Evolutionary conservation across 2,888 invertebrate genomes (phyloP).

Genomic region (Alsophila aescularia): DNA sequence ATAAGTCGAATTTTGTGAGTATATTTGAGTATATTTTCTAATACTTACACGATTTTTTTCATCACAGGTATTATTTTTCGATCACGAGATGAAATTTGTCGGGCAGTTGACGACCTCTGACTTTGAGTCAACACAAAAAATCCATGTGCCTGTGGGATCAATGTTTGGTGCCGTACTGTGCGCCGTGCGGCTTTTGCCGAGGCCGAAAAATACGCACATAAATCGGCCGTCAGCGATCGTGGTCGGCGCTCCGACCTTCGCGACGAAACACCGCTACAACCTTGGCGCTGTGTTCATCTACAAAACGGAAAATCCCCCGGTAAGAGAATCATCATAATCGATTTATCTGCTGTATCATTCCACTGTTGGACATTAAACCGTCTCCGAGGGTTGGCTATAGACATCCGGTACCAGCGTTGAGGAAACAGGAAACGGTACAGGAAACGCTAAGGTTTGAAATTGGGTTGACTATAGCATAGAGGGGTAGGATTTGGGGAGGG

Average conservation of each 20-base stretch:
- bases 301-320: conserved; percentile 13
- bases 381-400: too few species aligned
- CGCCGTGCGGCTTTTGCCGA: conserved; percentile 62
- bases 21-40: too few species aligned
- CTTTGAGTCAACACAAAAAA: background rate
- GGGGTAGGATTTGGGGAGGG: too few species aligned
- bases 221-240: conserved; percentile 80
- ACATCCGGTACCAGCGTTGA: too few species aligned
- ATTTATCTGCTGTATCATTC: too few species aligned
- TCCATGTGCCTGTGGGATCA: conserved; percentile 67
- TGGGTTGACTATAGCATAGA: too few species aligned
- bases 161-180: conserved; percentile 85
- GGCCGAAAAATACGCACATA: conserved; percentile 32
- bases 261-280: conserved; percentile 56
- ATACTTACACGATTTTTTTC: too few species aligned
- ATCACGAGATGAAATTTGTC: background rate
- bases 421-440: too few species aligned
- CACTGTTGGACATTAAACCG: too few species aligned
- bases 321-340: background rate
- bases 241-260: conserved; percentile 84
- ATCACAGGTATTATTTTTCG: too few species aligned
- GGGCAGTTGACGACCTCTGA: background rate
- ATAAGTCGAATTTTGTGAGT: too few species aligned
- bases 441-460: too few species aligned
- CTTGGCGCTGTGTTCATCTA: conserved; percentile 85